These are phyloP conservation scores for Melolontha melolontha DNA, from an alignment of 2,888 invertebrate genomes.

Conservation along the genomic window DNA sequence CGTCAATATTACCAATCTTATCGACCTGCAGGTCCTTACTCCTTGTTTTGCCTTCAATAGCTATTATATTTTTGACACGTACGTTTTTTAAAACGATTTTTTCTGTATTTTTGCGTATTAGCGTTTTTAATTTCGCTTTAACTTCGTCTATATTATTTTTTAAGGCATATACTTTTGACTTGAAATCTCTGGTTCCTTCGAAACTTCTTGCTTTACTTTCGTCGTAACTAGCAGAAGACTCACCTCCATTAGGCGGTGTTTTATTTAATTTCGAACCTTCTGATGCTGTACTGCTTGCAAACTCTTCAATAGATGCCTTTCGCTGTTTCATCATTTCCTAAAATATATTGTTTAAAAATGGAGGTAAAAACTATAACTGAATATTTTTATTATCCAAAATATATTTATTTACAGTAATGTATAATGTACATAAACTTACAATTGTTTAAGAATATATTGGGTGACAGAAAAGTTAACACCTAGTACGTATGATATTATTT, in stretches of 20 bases:
- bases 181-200: background rate
- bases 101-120: slow-evolving; percentile 35
- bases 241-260: background rate
- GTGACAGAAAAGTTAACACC: too few species aligned
- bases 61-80: slow-evolving; percentile 59
- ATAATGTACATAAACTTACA: too few species aligned
- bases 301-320: background rate
- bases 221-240: background rate
- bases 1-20: slow-evolving; percentile 58
- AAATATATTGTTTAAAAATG: too few species aligned
- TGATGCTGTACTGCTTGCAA: background rate
- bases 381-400: too few species aligned
- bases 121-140: slow-evolving; percentile 45
- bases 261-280: background rate
- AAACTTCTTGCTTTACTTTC: background rate
- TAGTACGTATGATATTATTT: too few species aligned
- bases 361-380: too few species aligned
- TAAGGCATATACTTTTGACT: slow-evolving; percentile 38
- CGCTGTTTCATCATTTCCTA: slow-evolving; percentile 44
- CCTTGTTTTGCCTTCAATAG: slow-evolving; percentile 56
- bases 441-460: too few species aligned
- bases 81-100: slow-evolving; percentile 52
- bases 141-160: slow-evolving; percentile 45
- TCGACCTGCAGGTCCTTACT: slow-evolving; percentile 54
- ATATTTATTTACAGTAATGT: too few species aligned